phyloP scores from a whole-genome alignment of 2,113 vertebrate species.

The Clupea harengus region DNA sequence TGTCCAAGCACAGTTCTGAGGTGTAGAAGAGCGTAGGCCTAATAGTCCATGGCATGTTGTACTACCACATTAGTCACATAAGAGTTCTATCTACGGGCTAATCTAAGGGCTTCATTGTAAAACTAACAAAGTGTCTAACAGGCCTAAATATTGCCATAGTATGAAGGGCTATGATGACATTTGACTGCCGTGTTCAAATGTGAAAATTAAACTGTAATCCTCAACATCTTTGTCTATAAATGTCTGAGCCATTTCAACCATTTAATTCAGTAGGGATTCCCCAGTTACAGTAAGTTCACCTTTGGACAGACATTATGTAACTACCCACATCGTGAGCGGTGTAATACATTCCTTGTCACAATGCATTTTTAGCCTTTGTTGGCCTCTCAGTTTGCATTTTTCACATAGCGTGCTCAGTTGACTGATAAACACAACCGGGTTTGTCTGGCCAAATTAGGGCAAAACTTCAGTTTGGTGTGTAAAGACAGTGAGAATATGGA shows the following conservation, averaged over 20 bases:
- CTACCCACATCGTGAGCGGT: background rate
- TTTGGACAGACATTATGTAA: background rate
- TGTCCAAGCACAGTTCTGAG: no score
- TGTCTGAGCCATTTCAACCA: background rate
- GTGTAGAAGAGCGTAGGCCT: no score
- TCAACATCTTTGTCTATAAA: background rate
- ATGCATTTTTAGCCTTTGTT: background rate
- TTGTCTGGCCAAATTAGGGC: background rate
- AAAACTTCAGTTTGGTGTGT: background rate
- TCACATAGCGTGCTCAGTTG: background rate
- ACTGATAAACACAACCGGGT: background rate
- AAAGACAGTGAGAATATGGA: background rate
- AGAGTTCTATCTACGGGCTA: no score
- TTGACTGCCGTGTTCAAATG: no score
- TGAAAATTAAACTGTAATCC: background rate
- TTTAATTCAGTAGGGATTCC: conserved; percentile 3
- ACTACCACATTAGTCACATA: no score
- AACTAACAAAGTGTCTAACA: no score
- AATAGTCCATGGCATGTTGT: no score
- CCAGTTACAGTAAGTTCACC: background rate
- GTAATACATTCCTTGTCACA: background rate
- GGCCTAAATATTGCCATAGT: no score
- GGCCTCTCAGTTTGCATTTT: background rate
- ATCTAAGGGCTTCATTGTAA: no score
- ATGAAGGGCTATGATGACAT: no score